These are phyloP conservation scores for Hyphantria cunea DNA, from an alignment of 1,140 invertebrate species.

Conservation along the genomic window DNA sequence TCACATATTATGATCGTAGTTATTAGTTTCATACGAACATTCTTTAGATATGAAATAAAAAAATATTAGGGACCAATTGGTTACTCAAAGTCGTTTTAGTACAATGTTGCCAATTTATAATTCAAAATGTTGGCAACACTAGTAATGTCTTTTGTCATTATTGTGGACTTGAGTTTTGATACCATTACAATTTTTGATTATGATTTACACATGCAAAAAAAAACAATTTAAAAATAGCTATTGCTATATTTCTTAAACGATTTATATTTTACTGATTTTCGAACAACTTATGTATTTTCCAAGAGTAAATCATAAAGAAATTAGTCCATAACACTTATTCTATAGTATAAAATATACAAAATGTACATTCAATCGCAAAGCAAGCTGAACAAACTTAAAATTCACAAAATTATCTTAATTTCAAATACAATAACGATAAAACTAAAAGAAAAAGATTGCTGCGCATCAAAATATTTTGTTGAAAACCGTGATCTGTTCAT, in stretches of 20 bases:
- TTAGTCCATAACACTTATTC: constrained; percentile 23
- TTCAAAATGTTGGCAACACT: constrained; percentile 9
- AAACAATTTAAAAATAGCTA: constrained; percentile 3
- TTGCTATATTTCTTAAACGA: background rate
- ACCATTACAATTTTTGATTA: constrained; percentile 5
- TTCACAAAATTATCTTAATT: constrained; percentile 20
- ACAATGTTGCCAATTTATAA: constrained; percentile 10
- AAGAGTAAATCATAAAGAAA: constrained; percentile 30
- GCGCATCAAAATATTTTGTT: constrained; percentile 19
- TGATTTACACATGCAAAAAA: constrained; percentile 17
- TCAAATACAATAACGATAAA: constrained; percentile 16
- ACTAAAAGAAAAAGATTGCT: constrained; percentile 4
- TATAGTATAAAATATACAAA: constrained; percentile 39
- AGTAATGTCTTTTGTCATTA: constrained; percentile 21
- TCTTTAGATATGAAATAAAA: constrained; percentile 13
- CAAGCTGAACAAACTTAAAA: constrained; percentile 20
- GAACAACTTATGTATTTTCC: background rate
- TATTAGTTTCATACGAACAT: constrained; percentile 1
- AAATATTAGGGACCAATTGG: constrained; percentile 1
- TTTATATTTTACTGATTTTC: background rate
- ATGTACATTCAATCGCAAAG: constrained; percentile 36
- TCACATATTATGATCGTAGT: no score
- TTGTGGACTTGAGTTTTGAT: constrained; percentile 13
- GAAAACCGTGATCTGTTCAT: constrained; percentile 17
- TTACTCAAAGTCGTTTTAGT: constrained; percentile 4